Base-by-base conservation (phyloP, 1,140 invertebrate genomes). In the Centruroides sculpturatus region DNA sequence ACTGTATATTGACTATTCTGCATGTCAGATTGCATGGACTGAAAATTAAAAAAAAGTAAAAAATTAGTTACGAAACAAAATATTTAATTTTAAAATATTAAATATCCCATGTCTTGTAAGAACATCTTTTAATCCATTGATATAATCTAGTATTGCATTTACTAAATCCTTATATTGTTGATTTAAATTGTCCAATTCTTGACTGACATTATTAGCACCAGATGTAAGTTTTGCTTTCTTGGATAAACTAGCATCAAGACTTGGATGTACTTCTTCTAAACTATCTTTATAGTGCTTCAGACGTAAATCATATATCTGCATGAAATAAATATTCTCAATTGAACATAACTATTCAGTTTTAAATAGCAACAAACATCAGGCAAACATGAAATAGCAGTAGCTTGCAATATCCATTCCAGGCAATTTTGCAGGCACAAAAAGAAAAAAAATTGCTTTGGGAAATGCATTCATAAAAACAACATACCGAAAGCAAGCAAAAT, bases 241-340 rank as follows among this genome's bases (percentile, higher is more conserved):
- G 61, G 69, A 68, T 63, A 73, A 62, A 65, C 68, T 72, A 46
- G 71, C 83, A 75, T 89, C 86, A 69, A 89, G 72, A 63, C 85
- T 87, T 2, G 88, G 89, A 71, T 90, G 89, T 34, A 87, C 80
- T 67, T 90, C 87, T 73, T 90, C 86, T 70, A 94, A 77, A 76
- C 83, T 86, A 69, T 93, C 89, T 67, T 84, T 82, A 77, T 90
- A 98, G 64, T 87, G 85, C 75, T 88, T 83, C 72, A 95, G 84
- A 70, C 84, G 79, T 70, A 85, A 82, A 71, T 89, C 86, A 78
- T 92, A 91, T 71, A 91, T 92, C 89, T 92, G 83, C 67, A 72
- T 71, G 51, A 56, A 64, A 57, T 57, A 64, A 64, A 41, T 41
- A 41, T 41, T 41, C 41, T 41, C 23, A 9, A 51, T 5, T 51